Percentiles rank a stretch among this genome's conserved stretches.
phyloP scores from a whole-genome alignment of 2,113 vertebrate species.

The Oncorhynchus kisutch region DNA sequence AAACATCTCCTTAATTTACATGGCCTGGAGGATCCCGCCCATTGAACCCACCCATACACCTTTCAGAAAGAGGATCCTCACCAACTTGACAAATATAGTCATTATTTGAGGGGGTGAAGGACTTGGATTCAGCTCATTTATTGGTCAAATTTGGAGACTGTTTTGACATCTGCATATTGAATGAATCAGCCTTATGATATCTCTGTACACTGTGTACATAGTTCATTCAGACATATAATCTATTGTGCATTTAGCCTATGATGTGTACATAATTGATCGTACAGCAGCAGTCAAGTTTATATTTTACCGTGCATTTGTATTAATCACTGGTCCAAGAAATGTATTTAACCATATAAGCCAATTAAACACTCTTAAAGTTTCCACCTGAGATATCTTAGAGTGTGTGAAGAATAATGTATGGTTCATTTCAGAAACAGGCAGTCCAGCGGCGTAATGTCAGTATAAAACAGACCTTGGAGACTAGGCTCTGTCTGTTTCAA shows the following conservation, averaged over 20 bases:
- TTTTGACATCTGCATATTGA: constrained; percentile 22
- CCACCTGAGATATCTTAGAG: constrained; percentile 55
- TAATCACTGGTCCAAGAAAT: constrained; percentile 24
- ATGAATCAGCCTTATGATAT: constrained; percentile 25
- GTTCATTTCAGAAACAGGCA: constrained; percentile 59
- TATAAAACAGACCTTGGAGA: constrained; percentile 66
- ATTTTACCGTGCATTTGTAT: constrained; percentile 20
- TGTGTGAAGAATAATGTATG: constrained; percentile 51
- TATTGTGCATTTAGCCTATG: constrained; percentile 14
- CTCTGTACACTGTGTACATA: neutral
- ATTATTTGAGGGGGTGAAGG: too few relatives aligned
- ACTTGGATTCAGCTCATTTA: too few relatives aligned
- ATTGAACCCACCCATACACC: constrained; percentile 14
- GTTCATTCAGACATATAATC: constrained; percentile 21
- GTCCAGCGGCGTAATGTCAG: constrained; percentile 68
- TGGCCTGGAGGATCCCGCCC: neutral
- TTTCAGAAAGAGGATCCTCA: constrained; percentile 13
- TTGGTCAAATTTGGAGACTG: too few relatives aligned
- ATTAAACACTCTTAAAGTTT: constrained; percentile 43
- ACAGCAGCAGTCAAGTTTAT: constrained; percentile 8
- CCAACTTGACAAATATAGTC: neutral
- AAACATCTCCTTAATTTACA: neutral
- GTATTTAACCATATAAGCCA: constrained; percentile 22
- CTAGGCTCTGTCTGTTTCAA: constrained; percentile 70
- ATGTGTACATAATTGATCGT: constrained; percentile 34